Evolutionary conservation across 2,888 invertebrate species (phyloP), one percentile per base, ranked within the genome.

Genomic region (Agrochola circellaris): DNA sequence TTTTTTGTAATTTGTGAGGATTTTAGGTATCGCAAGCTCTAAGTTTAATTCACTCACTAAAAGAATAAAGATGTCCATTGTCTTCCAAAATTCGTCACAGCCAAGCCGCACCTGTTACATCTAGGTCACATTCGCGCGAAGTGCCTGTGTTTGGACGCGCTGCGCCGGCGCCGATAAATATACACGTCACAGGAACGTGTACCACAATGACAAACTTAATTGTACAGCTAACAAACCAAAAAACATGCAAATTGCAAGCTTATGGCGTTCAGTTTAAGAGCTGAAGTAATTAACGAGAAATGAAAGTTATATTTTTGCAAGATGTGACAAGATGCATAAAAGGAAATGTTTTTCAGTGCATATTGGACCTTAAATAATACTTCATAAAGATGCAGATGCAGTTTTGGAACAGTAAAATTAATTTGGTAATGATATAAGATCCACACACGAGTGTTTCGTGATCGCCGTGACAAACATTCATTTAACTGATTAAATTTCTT

Each of bases 111-210:
- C 90, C 75, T 84, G 78, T 76, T 75, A 87, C 93, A 95, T 94
- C 88, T 95, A 89, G 95, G 95, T 95, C 95, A 96, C 95, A 96
- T 93, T 95, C 94, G 94, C 95, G 94, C 93, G 92, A 93, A 93
- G 91, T 91, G 92, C 92, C 93, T 91, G 91, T 94, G 94, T 95
- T 93, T 92, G 93, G 93, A 94, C 93, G 93, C 92, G 91, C 90
- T 93, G 95, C 94, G 93, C 94, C 91, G 88, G 92, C 95, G 93
- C 93, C 93, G 91, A 94, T 95, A 95, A 95, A 95, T 95, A 95
- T 92, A 93, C 91, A 94, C 94, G 94, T 95, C 94, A 94, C 94
- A 92, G 94, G 94, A 94, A 91, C 88, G 89, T 88, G 88, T 88
- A 88, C 92, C 88, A 89, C 89, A 89, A 89, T 87, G 80, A 79